Evolutionary conservation across 2,888 invertebrate species (phyloP).

Genomic region (Dryocosmus kuriphilus): DNA sequence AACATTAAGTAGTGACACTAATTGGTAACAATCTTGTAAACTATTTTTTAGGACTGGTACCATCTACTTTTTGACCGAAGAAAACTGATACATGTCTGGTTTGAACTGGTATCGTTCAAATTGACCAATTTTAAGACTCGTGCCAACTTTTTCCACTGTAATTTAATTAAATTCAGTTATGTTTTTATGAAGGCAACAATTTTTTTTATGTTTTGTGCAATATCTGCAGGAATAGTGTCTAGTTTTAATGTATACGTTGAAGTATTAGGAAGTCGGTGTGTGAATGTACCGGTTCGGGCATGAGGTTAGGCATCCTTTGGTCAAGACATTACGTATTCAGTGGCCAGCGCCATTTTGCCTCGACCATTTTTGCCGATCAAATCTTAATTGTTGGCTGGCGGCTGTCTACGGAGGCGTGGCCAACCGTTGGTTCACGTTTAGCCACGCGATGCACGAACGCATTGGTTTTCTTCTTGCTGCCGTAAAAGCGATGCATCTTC

Average conservation of each 20-base stretch:
- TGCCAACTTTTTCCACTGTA: not conserved
- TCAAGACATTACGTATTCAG: slow-evolving; percentile 75
- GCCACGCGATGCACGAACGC: slow-evolving; percentile 77
- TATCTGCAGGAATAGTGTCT: not conserved
- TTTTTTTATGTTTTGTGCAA: not conserved
- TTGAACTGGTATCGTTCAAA: too few relatives aligned
- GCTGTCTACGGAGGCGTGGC: slow-evolving; percentile 77
- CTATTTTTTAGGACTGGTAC: not conserved
- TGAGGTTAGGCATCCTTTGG: slow-evolving; percentile 45
- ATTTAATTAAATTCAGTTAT: not conserved
- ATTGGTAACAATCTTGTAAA: not conserved
- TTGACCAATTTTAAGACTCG: not conserved
- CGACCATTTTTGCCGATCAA: slow-evolving; percentile 78
- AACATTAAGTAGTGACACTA: not conserved
- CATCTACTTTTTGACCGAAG: not conserved
- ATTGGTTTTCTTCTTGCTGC: slow-evolving; percentile 68
- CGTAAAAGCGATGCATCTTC: slow-evolving; percentile 52
- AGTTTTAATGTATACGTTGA: not conserved
- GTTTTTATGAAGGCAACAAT: not conserved
- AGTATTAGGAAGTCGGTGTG: not conserved
- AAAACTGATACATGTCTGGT: not conserved
- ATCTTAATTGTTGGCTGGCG: slow-evolving; percentile 78
- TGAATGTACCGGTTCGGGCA: slow-evolving; percentile 49
- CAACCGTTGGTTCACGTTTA: slow-evolving; percentile 73
- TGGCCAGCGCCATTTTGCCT: slow-evolving; percentile 76